Base-by-base conservation (phyloP, 2,113 vertebrate species). In the Reinhardtius hippoglossoides region DNA sequence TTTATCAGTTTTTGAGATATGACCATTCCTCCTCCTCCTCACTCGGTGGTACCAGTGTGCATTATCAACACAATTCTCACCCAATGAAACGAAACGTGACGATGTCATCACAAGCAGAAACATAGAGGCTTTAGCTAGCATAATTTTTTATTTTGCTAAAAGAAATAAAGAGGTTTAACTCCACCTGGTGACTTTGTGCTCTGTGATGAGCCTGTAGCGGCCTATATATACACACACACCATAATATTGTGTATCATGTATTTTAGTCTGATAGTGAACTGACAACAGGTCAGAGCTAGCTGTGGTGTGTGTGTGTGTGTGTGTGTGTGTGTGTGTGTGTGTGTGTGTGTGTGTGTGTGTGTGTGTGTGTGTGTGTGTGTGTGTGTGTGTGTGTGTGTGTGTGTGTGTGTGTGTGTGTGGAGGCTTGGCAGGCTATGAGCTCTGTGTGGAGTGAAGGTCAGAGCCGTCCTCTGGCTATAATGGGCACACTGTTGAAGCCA, bases 361-460 rank as follows among this genome's bases (percentile, higher is more conserved):
- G 24, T 31, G 57, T 31, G 31, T 65, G 35, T 37, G 35, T 37
- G 35, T 37, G 35, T 37, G 35, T 37, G 35, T 68, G 54, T 59
- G 81, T 83, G 70, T 46, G 48, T 59, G 69, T 40, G 58, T 59
- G 71, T 4, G 27, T 67, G 68, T 48, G 46, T 48, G 46, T 48
- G 46, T 48, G 46, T 48, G 46, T 48, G 54, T 58, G 76, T 83
- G 70, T 42, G 54, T 56, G 67, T 59, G 24, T 31, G 57, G 54
- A 26, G 23, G 70, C 50, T 80, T 37, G 35, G 59, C 82, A 42
- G 56, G 67, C 86, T 76, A 16, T 76, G 72, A 85, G 88, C 63
- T 74, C 62, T 59, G 67, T 78, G 73, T 72, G 70, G 62, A 82
- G 86, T 88, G 92, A 93, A 93, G 91, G 92, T 92, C 92, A 91